These are phyloP conservation scores for Centropus unirufus DNA, from an alignment of 2,113 vertebrate genomes.

Conservation along the genomic window DNA sequence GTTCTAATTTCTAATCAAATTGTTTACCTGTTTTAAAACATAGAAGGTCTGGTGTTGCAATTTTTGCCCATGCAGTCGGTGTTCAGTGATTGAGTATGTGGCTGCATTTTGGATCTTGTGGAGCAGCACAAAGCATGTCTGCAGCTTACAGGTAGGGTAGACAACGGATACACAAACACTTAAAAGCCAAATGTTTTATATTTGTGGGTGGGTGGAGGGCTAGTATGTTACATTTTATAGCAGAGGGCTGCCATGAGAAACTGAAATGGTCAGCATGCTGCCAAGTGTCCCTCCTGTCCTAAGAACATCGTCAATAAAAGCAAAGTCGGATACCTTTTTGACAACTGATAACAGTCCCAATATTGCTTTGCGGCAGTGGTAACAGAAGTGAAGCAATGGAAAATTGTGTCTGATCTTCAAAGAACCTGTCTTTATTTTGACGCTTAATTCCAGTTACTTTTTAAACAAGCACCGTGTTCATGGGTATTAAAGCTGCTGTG, in stretches of 20 bases:
- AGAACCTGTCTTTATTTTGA: neutral
- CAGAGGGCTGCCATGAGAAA: neutral
- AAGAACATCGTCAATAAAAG: neutral
- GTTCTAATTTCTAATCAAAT: neutral
- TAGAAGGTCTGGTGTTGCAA: neutral
- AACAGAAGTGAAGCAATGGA: neutral
- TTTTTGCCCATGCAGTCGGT: neutral
- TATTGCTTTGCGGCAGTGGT: neutral
- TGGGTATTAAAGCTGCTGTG: neutral
- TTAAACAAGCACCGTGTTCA: neutral
- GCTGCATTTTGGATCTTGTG: neutral
- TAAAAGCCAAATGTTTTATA: neutral
- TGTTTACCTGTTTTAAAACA: fast-evolving
- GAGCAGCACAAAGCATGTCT: neutral
- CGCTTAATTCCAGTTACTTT: neutral
- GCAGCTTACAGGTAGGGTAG: neutral
- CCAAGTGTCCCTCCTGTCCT: neutral
- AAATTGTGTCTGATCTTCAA: neutral
- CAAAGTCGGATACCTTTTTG: neutral
- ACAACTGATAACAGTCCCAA: fast-evolving
- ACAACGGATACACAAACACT: neutral
- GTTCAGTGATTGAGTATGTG: neutral
- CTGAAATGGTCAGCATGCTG: neutral
- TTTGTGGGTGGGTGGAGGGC: neutral
- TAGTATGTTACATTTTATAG: neutral